Evolutionary conservation across 92 coral and sea anemone genomes (phyloP), one percentile per base, ranked within the genome.

Genomic region (Pocillopora grandis): DNA sequence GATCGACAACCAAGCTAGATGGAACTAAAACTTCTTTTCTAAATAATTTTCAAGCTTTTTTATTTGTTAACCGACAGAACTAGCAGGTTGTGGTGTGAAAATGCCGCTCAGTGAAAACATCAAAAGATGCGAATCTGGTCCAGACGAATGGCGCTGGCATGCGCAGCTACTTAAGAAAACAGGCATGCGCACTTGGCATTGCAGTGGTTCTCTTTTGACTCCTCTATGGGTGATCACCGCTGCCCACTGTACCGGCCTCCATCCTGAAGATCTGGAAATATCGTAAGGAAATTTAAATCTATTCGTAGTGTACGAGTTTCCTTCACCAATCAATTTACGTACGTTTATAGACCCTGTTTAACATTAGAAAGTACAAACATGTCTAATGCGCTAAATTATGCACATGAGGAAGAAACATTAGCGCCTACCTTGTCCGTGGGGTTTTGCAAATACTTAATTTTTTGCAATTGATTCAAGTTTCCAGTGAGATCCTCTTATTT

Each of bases 121-220:
- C 12, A 31, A 13, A 5, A 31, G 68, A 64, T 0, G 23, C 12
- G 10, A 2, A 0, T 21, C 68, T 64, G 23, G 68, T 31, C 68
- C 68, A 6, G 68, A 31, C 10, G 68, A 64, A 64, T 64, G 68
- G 68, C 68, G 68, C 68, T 64, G 68, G 68, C 68, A 64, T 31
- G 68, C 23, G 31, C 33, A 20, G 33, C 23, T 64, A 1, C 5
- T 2, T 19, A 10, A 10, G 12, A 21, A n/a, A 5, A 12, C 8
- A 42, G 52, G 52, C 52, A 42, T 42, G 52, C 52, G 33, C 33
- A 16, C 9, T 62, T 64, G 10, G 31, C 33, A 64, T 19, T 64
- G 68, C 68, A 64, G 68, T 64, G 68, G 68, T 19, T 64, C 68
- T n/a, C 68, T 64, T 6, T 64, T 64, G 68, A 19, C 68, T 64